Evolutionary conservation across 2,888 invertebrate species (phyloP), one percentile per base, ranked within the genome.

Genomic region (Venustoraphidia nigricollis): DNA sequence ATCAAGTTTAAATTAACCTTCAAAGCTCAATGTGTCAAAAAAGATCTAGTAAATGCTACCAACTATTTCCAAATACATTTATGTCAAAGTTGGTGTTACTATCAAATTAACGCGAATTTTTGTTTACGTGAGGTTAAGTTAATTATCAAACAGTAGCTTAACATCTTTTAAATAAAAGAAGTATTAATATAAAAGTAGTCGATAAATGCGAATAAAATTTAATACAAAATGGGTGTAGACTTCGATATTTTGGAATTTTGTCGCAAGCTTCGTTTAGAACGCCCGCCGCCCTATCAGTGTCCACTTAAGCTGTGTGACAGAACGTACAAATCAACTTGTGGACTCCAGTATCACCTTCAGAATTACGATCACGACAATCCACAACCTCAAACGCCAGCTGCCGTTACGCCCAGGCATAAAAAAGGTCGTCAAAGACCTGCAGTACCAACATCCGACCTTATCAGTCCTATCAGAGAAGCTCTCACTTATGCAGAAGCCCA

Each of bases 221-320:
- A 27, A 27, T 27, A 9, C 35, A 69, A 66, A 67, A 84, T 83
- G 85, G 85, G 83, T 59, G 87, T 87, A 58, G 87, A 88, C 67
- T 88, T 90, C 69, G 89, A 91, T 71, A 83, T 89, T 57, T 73
- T 83, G 59, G 85, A 84, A 64, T 90, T 87, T 68, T 86, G 87
- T 63, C 83, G 83, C 64, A 87, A 88, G 68, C 74, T 89, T 54
- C 75, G 80, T 50, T 81, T 81, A 56, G 84, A 83, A 62, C 84
- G 84, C 60, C 76, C 78, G 3, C 89, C 91, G 46, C 91, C 91
- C 45, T 91, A 87, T 67, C 79, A 81, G 58, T 93, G 92, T 61
- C 92, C 92, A 9, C 74, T 89, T 46, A 80, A 81, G 57, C 83
- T 84, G 59, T 92, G 92, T 68, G 84, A 83, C 55, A 83, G 85